A percentile compares a stretch with the other conserved stretches of the same genome.
Evolutionary conservation across 2,888 invertebrate species (phyloP).

Genomic region (Tenthredo notha): DNA sequence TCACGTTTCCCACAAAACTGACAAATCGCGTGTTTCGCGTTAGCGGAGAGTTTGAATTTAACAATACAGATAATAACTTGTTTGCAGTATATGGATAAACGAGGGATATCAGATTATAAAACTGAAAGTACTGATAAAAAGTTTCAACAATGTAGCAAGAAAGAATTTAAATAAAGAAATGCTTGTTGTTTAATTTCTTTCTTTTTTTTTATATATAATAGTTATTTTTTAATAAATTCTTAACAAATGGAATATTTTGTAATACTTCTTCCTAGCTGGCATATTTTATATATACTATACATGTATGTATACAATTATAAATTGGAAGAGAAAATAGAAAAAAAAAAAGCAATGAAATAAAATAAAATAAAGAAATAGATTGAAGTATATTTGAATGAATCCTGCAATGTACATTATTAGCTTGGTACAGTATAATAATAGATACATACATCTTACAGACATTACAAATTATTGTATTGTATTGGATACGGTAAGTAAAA

Average conservation of each 20-base stretch:
- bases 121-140: neutral
- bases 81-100: neutral
- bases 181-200: constrained; percentile 58
- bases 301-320: constrained; percentile 65
- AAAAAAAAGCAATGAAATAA: constrained; percentile 23
- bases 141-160: neutral
- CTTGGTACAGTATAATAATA: neutral
- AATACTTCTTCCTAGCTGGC: constrained; percentile 68
- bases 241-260: constrained; percentile 76
- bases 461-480: constrained; percentile 23
- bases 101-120: neutral
- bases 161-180: neutral
- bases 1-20: neutral
- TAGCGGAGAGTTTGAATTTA: neutral
- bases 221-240: constrained; percentile 70
- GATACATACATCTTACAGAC: constrained; percentile 24
- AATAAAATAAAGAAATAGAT: constrained; percentile 41
- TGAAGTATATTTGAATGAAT: constrained; percentile 42
- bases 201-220: constrained; percentile 66
- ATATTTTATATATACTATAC: too few relatives aligned
- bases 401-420: constrained; percentile 38
- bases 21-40: neutral
- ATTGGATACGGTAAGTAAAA: constrained; percentile 18
- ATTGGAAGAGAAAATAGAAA: constrained; percentile 58
- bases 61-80: neutral